phyloP scores from a whole-genome alignment of 2,888 invertebrate species.

The Cerastoderma edule region DNA sequence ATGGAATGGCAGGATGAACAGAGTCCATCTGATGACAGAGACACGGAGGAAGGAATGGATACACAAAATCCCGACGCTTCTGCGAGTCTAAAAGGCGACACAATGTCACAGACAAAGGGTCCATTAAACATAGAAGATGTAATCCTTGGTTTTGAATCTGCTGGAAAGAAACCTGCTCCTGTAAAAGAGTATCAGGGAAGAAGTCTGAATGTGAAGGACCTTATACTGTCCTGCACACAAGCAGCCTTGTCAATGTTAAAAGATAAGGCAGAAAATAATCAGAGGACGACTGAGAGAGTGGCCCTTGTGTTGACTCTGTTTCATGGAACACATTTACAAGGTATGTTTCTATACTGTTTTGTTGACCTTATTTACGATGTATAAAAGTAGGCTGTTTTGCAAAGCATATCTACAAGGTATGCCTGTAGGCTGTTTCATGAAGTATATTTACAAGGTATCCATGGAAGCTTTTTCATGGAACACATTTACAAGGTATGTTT shows the following conservation, averaged over 20 bases:
- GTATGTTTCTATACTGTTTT: too few relatives aligned
- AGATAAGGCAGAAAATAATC: constrained; percentile 56
- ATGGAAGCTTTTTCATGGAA: constrained; percentile 54
- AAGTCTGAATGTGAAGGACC: constrained; percentile 44
- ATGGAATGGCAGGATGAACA: too few relatives aligned
- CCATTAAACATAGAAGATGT: constrained; percentile 26
- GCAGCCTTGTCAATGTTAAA: constrained; percentile 75
- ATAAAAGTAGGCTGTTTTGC: too few relatives aligned
- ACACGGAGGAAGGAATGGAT: too few relatives aligned
- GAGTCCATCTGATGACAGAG: too few relatives aligned
- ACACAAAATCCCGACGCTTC: too few relatives aligned
- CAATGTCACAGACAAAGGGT: too few relatives aligned
- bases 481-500: not conserved
- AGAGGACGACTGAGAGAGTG: constrained; percentile 70
- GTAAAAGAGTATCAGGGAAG: too few relatives aligned
- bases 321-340: constrained; percentile 25
- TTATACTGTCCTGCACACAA: constrained; percentile 70
- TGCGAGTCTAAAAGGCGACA: too few relatives aligned
- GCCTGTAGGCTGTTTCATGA: too few relatives aligned
- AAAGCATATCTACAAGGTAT: not conserved
- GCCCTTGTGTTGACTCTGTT: constrained; percentile 63
- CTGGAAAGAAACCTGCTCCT: not conserved
- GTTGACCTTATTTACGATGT: too few relatives aligned
- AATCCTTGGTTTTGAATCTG: constrained; percentile 15
- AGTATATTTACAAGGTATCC: too few relatives aligned